phyloP scores from a whole-genome alignment of 2,888 invertebrate genomes.

The Vanessa cardui region DNA sequence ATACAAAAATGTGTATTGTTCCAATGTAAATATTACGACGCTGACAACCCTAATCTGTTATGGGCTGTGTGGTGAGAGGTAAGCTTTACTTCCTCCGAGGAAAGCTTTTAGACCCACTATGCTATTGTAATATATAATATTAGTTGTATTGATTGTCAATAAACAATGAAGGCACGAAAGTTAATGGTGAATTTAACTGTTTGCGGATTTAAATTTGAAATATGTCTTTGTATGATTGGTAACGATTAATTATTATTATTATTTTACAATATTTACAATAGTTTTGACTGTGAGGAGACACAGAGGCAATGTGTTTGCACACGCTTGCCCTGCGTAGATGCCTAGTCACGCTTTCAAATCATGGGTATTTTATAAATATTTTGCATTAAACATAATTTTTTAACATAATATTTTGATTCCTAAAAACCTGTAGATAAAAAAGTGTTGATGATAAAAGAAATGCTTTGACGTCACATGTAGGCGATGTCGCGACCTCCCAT shows the following conservation, averaged over 20 bases:
- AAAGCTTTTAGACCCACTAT: neutral
- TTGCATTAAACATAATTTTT: neutral
- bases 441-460: neutral
- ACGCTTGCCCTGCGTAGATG: no score
- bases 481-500: constrained; percentile 57
- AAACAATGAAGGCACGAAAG: no score
- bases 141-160: no score
- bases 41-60: constrained; percentile 34
- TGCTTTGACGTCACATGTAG: constrained; percentile 4
- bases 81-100: constrained; percentile 24
- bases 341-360: no score
- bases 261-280: no score
- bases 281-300: no score
- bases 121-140: neutral
- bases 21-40: constrained; percentile 43
- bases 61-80: constrained; percentile 19
- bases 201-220: no score
- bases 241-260: no score
- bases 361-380: no score
- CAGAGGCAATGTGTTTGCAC: no score
- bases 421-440: neutral
- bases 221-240: no score
- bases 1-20: constrained; percentile 38
- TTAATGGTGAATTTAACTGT: no score
- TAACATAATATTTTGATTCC: neutral